Evolutionary conservation across 2,113 vertebrate genomes (phyloP), one percentile per base, ranked within the genome.

Genomic region (Periophthalmus modestus): DNA sequence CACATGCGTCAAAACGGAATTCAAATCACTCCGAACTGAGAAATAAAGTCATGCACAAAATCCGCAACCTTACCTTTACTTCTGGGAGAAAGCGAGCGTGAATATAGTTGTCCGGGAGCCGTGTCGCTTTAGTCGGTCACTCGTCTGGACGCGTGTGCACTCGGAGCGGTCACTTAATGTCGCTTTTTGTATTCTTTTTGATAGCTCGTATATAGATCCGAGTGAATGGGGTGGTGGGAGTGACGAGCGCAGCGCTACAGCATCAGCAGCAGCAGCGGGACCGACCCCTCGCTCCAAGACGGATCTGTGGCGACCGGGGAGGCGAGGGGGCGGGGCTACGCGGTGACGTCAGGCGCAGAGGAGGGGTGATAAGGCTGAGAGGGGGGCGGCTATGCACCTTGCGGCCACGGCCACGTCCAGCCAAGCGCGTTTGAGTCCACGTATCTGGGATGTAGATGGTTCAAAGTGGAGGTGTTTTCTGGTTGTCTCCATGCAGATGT

Each of bases 41-140:
- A 63, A 71, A 58, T 36, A 68, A 71, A 36, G 61, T 36, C 7
- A 57, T 58, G 57, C 71, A 24, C 43, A 24, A 79, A 80, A 69
- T 10, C 61, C 72, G 77, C 66, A 57, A 46, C 76, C 91, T 88
- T 90, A 94, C 93, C 93, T 94, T 83, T 81, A 82, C 84, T 81
- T 77, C 66, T 68, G 75, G 43, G 6, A 66, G 87, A 71, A 82
- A 72, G 77, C 76, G 71, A 85, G 74, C 78, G 71, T 79, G 70
- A 78, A 87, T 55, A 75, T 84, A 55, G 71, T 62, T 13, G 55
- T 82, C 68, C 77, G 70, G 54, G 69, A 47, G 71, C 66, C 69
- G 39, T 66, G 2, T 15, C 52, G 57, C 9, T 2, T 34, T 33
- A n/a, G 2, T 19, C 16, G 13, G 48, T 10, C 43, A 14, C 9